Evolutionary conservation across 2,888 invertebrate species (phyloP), one percentile per base, ranked within the genome.

Genomic region (Platycheirus rosarum): DNA sequence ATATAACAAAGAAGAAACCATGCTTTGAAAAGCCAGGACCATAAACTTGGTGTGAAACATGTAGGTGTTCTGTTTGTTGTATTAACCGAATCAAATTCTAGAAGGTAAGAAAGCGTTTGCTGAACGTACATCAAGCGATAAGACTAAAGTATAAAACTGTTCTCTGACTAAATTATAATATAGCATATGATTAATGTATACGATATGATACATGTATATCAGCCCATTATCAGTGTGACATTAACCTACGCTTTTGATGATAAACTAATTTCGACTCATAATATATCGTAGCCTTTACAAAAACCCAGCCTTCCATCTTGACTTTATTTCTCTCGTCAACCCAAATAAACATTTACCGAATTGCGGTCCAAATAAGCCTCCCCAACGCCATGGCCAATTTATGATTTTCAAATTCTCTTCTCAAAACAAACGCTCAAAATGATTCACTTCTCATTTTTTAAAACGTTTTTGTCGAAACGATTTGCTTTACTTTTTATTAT

Each of bases 401-500:
- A n/a, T n/a, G n/a, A n/a, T n/a, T n/a, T n/a, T n/a, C n/a, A n/a
- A n/a, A 65, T 51, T 26, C 35, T 20, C 18, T 49, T 11, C 20
- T 16, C 32, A 40, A 57, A 40, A 42, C 40, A 57, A 57, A 57
- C 42, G 48, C 5, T 13, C 13, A 6, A 69, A 75, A 44, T 68
- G 55, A 79, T 32, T 79, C 68, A 79, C 48, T 37, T 53, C 42
- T 44, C 70, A 42, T 13, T 57, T 46, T 18, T 18, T 48, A 42
- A 23, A 32, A 55, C 44, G 49, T 35, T 49, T 55, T 63, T 57
- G 48, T 18, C n/a, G 13, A 48, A 42, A 37, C 14, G 66, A n/a
- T 37, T 51, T 46, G 49, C 32, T 32, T 63, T 63, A 14, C 23
- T 73, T 53, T 9, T 53, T 9, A 18, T 44, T n/a, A 16, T 44